Evolutionary conservation across 35 echinoderm and acorn worm species (phyloP).

Genomic region (Antedon bifida): DNA sequence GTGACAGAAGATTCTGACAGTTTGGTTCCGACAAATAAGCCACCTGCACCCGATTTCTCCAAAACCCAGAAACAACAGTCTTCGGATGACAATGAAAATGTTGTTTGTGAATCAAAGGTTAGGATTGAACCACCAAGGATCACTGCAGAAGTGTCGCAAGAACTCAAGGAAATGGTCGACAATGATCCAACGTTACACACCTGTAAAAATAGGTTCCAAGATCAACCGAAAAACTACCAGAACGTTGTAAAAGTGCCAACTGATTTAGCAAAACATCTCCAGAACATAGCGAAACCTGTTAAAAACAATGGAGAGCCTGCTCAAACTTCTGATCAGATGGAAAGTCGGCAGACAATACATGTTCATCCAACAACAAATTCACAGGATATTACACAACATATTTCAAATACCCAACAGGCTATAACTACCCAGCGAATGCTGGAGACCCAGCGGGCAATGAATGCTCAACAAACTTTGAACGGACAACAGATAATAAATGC

Average conservation of each 20-base stretch:
- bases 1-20: neutral
- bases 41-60: neutral
- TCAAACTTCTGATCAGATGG: neutral
- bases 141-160: conserved; percentile 57
- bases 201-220: conserved; percentile 53
- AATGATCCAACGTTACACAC: conserved; percentile 58
- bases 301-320: neutral
- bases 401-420: too few relatives aligned
- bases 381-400: too few relatives aligned
- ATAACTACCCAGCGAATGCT: too few relatives aligned
- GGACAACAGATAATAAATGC: too few relatives aligned
- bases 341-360: too few relatives aligned
- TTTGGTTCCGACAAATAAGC: neutral
- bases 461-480: too few relatives aligned
- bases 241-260: neutral
- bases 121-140: conserved; percentile 28
- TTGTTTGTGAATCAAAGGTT: neutral
- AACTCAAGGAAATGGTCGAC: conserved; percentile 47
- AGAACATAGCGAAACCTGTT: neutral
- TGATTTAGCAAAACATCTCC: neutral
- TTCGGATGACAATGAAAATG: neutral
- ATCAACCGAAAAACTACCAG: conserved; percentile 23
- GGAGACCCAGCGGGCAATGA: too few relatives aligned
- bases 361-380: too few relatives aligned
- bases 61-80: neutral